A percentile compares a stretch with the other conserved stretches of the same genome.
Conservation (phyloP, 2,797 vertebrate genomes). For the Darevskia nairensis region DNA sequence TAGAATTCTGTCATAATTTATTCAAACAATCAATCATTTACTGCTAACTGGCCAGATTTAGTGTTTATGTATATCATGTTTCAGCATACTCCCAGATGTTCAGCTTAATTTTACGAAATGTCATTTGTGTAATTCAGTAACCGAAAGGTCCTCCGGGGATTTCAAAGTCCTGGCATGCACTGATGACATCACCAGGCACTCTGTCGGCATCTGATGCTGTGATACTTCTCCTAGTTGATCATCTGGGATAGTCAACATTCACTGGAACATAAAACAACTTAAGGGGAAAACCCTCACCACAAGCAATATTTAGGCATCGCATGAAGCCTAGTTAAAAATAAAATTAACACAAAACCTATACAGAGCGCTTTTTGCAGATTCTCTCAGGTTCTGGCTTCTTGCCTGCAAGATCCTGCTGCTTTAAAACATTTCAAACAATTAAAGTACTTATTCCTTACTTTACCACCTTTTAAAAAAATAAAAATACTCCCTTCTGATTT, state of each 20-base stretch:
- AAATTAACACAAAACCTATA: not conserved
- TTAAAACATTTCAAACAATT: not conserved
- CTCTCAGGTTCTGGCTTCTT: not conserved
- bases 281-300: not conserved
- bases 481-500: no score
- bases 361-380: not conserved
- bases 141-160: not conserved
- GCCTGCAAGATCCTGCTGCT: no score
- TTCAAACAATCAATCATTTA: slow-evolving; percentile 24
- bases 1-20: slow-evolving; percentile 33
- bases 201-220: no score
- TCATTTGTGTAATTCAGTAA: not conserved
- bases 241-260: not conserved
- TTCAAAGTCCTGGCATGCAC: not conserved
- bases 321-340: not conserved
- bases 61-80: not conserved
- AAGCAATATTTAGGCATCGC: not conserved
- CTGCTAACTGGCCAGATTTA: not conserved
- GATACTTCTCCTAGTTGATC: not conserved
- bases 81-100: not conserved
- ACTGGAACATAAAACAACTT: not conserved
- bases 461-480: not conserved
- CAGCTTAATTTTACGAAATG: not conserved
- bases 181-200: not conserved
- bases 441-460: not conserved